Evolutionary conservation across 1,140 invertebrate species (phyloP).

Genomic region (Brachionus sp.): DNA sequence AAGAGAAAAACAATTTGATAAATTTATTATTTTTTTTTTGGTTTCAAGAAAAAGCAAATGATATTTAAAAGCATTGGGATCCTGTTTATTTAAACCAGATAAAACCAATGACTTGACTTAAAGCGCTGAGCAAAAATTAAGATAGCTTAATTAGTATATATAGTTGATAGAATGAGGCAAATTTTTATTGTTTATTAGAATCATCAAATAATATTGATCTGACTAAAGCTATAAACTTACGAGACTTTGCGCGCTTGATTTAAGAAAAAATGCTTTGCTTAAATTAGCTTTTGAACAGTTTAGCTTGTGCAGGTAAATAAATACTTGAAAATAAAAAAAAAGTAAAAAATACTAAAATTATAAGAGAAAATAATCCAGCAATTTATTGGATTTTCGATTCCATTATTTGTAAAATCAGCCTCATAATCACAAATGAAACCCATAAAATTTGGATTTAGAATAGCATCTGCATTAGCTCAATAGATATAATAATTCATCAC

Average conservation of each 20-base stretch:
- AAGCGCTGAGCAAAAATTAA: neutral
- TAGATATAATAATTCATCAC: slow-evolving; percentile 35
- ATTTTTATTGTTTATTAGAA: neutral
- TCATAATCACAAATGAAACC: slow-evolving; percentile 20
- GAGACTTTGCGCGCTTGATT: neutral
- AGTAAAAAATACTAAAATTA: neutral
- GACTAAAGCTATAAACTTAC: neutral
- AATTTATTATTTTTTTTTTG: neutral
- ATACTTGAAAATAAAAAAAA: neutral
- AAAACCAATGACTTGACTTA: neutral
- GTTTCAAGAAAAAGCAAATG: slow-evolving; percentile 11
- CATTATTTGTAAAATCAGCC: neutral
- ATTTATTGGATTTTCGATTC: neutral
- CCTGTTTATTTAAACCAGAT: slow-evolving; percentile 40
- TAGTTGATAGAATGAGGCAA: neutral
- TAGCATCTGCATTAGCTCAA: slow-evolving; percentile 37
- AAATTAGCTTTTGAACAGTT: too few species aligned
- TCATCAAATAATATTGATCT: neutral
- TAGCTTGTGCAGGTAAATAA: neutral
- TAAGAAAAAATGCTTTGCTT: neutral
- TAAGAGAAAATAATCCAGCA: neutral
- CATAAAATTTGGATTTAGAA: neutral
- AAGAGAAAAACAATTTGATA: slow-evolving; percentile 10
- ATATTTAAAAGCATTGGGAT: slow-evolving; percentile 16
- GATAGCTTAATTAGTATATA: neutral